These are phyloP conservation scores for Mactra quadrangularis DNA, from an alignment of 1,140 invertebrate genomes.

Conservation along the genomic window DNA sequence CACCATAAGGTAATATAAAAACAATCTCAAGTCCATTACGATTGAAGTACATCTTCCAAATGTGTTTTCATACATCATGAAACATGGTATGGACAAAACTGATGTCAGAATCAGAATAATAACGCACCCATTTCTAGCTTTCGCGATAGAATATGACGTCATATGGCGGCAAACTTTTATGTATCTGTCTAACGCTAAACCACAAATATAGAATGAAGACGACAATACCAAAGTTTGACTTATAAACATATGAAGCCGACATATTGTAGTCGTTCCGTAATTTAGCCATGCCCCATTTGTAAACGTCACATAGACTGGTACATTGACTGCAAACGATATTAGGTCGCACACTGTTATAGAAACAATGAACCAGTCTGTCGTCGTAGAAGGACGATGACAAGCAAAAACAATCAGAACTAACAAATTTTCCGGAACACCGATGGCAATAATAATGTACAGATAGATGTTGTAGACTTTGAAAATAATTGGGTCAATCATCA, in stretches of 20 bases:
- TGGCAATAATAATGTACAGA: constrained; percentile 29
- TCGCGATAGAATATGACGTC: neutral
- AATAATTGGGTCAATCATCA: neutral
- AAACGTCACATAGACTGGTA: constrained; percentile 40
- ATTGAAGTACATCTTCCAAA: neutral
- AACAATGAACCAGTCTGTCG: constrained; percentile 52
- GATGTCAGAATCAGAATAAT: neutral
- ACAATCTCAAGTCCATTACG: neutral
- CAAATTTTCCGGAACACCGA: constrained; percentile 18
- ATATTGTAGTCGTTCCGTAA: constrained; percentile 12
- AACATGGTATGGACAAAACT: neutral
- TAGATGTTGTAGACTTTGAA: constrained; percentile 18
- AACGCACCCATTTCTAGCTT: constrained; percentile 12
- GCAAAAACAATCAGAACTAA: constrained; percentile 33
- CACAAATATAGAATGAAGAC: constrained; percentile 39
- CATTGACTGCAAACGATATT: constrained; percentile 17
- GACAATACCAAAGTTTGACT: constrained; percentile 46
- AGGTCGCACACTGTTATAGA: constrained; percentile 42
- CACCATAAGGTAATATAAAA: constrained; percentile 29
- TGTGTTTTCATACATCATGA: constrained; percentile 18
- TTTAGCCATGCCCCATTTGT: constrained; percentile 21
- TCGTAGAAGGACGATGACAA: neutral
- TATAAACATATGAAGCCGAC: constrained; percentile 40
- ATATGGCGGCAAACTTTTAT: constrained; percentile 24
- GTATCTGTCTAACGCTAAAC: constrained; percentile 48